Evolutionary conservation across 2,113 vertebrate species (phyloP).

Genomic region (Sakesphorus luctuosus): DNA sequence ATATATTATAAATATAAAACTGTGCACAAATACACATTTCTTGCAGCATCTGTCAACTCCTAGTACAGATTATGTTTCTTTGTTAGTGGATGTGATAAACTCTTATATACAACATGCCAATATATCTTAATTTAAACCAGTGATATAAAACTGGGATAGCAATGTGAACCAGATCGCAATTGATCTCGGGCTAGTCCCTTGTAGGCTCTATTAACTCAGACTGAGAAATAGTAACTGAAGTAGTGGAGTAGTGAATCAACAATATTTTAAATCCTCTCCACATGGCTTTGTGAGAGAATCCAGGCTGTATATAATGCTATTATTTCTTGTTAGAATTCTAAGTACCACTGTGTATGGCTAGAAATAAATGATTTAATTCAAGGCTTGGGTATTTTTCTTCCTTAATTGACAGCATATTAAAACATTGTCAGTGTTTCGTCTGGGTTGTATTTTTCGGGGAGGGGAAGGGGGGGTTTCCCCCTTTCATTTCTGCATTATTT

Average conservation of each 20-base stretch:
- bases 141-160: background rate
- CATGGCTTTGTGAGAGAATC: background rate
- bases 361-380: background rate
- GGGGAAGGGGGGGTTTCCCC: too few species aligned
- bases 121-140: background rate
- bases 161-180: background rate
- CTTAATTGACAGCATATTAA: background rate
- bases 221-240: background rate
- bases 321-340: background rate
- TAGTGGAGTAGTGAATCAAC: background rate
- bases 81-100: background rate
- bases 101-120: background rate
- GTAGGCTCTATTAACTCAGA: background rate
- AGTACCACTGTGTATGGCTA: background rate
- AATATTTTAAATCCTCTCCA: background rate
- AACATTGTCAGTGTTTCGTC: background rate
- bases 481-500: background rate
- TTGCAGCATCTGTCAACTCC: background rate
- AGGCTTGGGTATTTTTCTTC: background rate
- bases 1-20: background rate
- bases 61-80: background rate
- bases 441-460: background rate
- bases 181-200: background rate
- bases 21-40: background rate
- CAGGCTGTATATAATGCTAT: background rate